Base-by-base conservation (phyloP, 2,797 vertebrate genomes). In the Dryobates pubescens region DNA sequence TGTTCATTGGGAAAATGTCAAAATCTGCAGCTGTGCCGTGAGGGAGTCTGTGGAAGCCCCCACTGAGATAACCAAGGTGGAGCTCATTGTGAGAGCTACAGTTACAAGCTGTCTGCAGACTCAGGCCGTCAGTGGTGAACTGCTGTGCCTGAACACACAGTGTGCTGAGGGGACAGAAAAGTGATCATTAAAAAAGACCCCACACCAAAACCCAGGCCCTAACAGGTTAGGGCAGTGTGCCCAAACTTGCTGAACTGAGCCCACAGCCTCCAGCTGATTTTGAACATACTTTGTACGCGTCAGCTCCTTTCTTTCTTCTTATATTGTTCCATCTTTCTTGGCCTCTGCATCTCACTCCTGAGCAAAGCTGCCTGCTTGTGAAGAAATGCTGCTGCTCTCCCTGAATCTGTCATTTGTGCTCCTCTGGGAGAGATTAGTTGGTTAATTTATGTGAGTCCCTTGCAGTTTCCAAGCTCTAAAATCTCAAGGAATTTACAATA, bases 371-470 rank as follows among this genome's bases (percentile, higher is more conserved):
- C 27, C 56, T 80, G 41, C 71, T 84, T 32, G 22, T 65, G 22
- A 61, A 72, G 26, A 82, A 86, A 61, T 80, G 62, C 68, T 89
- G 56, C 51, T 80, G 19, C 32, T 88, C 23, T 81, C n/a, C 45
- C 27, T 6, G 3, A 9, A 38, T 75, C 24, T 34, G 7, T 51
- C 41, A 0, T 47, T 82, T 70, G 18, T 82, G 38, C 53, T 91
- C 63, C 27, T 71, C 56, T 80, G 77, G 86, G 86, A 88, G 78
- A 91, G 77, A 94, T 87, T 82, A 91, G 64, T 79, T 41, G 68
- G 51, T 57, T 86, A 89, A 89, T 88, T 92, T 92, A 86, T 80
- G 49, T 30, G 51, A 91, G 68, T 92, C 62, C 88, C 83, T 85
- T 92, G 43, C 63, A 69, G 80, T 82, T 93, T 84, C 67, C 2